Evolutionary conservation across 2,113 vertebrate species (phyloP), one percentile per base, ranked within the genome.

Genomic region (Regulus satrapa): DNA sequence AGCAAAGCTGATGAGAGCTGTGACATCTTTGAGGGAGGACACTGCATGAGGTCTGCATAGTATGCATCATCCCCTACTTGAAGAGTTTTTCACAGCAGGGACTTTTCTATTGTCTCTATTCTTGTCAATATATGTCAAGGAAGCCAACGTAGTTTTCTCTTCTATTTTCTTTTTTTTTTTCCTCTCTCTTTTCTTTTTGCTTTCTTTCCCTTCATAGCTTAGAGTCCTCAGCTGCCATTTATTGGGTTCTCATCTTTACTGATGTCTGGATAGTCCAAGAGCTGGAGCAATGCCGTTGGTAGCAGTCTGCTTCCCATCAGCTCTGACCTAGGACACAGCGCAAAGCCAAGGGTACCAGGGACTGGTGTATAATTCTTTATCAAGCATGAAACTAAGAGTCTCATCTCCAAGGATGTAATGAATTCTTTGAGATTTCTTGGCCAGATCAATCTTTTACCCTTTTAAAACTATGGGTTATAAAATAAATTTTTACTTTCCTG

Each of bases 1-100:
- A 95, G 84, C 69, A 89, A 75, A 92, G 71, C 90, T 78, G 74
- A 72, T 0, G 16, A 93, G 54, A 76, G 29, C 45, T 76, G 74
- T 96, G 93, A 55, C 88, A 84, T 92, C 64, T 95, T 89, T 96
- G 76, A 90, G 77, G 56, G 61, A 74, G 62, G 59, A 87, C 72
- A 21, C 88, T 74, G 88, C 80, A 63, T 91, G 86, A 87, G 76
- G 76, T 73, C 94, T 92, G 54, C 56, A 73, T 38, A 26, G 56
- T 77, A 54, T 55, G 69, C 58, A 28, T 88, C 6, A 15, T 74
- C 16, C 51, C 36, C 36, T 56, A 3, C 86, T 95, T 95, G 81
- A 81, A 0, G 14, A 71, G n/a, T 49, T 79, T 95, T 91, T 91
- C 92, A 54, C 87, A 92, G 77, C 48, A 77, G 83, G 79, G 41